phyloP scores from a whole-genome alignment of 1,140 invertebrate species.

The Fragariocoptes setiger region DNA sequence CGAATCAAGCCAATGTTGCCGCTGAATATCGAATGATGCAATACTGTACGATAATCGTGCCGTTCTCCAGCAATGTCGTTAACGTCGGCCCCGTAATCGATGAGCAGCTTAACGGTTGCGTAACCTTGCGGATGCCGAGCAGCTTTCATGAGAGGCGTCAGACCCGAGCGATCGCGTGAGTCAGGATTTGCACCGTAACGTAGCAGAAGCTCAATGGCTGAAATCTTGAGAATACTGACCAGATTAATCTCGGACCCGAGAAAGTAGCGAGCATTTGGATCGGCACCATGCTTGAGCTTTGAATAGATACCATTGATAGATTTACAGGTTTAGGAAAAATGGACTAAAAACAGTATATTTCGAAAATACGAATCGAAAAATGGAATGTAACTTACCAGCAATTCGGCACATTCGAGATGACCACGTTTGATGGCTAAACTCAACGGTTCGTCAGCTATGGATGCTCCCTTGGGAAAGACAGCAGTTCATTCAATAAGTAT shows the following conservation, averaged over 20 bases:
- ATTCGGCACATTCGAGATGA: slow-evolving; percentile 32
- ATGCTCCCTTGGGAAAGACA: slow-evolving; percentile 13
- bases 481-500: slow-evolving; percentile 2
- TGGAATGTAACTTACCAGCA: too few species aligned
- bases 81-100: slow-evolving; percentile 42
- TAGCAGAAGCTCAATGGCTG: slow-evolving; percentile 44
- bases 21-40: slow-evolving; percentile 54
- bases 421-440: slow-evolving; percentile 49
- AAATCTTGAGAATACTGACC: slow-evolving; percentile 35
- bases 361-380: too few species aligned
- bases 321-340: too few species aligned
- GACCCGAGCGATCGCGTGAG: slow-evolving; percentile 41
- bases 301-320: too few species aligned
- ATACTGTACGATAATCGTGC: slow-evolving; percentile 43
- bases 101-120: slow-evolving; percentile 35
- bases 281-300: slow-evolving; percentile 35
- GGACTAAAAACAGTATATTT: too few species aligned
- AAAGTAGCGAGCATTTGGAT: slow-evolving; percentile 35
- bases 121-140: slow-evolving; percentile 40
- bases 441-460: slow-evolving; percentile 34
- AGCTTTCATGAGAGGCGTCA: slow-evolving; percentile 60
- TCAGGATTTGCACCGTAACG: slow-evolving; percentile 54
- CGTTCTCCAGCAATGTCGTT: slow-evolving; percentile 40
- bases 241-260: slow-evolving; percentile 64
- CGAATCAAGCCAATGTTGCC: slow-evolving; percentile 42